Evolutionary conservation across 2,797 vertebrate species (phyloP).

Genomic region (Chrysocyon brachyurus): DNA sequence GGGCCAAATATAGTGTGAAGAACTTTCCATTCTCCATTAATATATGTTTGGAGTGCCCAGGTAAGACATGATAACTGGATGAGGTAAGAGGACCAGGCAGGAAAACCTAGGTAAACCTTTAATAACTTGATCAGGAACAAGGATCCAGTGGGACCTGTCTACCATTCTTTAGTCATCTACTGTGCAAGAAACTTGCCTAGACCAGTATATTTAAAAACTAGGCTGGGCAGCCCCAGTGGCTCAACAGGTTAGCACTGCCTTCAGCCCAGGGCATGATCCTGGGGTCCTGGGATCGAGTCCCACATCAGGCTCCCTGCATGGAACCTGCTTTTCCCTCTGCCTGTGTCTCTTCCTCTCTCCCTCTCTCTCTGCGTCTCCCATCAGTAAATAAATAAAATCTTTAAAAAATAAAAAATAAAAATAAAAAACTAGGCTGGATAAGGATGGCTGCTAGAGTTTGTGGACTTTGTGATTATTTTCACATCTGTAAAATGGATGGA

Average conservation of each 20-base stretch:
- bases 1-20: neutral
- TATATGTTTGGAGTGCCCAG: neutral
- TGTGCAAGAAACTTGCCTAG: neutral
- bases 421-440: no score
- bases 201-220: neutral
- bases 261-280: no score
- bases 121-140: neutral
- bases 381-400: no score
- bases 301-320: no score
- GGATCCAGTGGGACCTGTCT: neutral
- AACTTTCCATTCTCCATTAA: neutral
- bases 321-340: no score
- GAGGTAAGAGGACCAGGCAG: neutral
- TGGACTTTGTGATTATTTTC: neutral
- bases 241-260: no score
- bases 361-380: no score
- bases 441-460: neutral
- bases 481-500: neutral
- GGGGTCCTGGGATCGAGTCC: no score
- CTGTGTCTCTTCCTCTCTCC: no score
- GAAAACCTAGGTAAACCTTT: neutral
- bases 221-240: neutral
- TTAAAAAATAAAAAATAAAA: no score
- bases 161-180: neutral
- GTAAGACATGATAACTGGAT: neutral